Evolutionary conservation across 2,113 vertebrate genomes (phyloP), one percentile per base, ranked within the genome.

Genomic region (Epinephelus moara): DNA sequence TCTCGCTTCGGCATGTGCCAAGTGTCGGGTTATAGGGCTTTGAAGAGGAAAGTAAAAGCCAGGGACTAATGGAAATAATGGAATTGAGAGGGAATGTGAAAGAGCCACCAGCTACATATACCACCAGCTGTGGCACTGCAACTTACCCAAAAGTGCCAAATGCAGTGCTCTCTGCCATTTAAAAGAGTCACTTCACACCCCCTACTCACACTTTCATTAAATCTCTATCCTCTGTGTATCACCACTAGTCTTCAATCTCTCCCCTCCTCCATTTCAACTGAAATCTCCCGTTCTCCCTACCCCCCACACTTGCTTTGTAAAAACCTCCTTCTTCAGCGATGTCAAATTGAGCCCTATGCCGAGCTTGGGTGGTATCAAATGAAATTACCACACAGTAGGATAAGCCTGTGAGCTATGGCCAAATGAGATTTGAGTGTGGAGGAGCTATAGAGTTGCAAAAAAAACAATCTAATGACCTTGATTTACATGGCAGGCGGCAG

Each of bases 381-480:
- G 30, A 81, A 89, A 91, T 88, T 85, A 91, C 75, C 49, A n/a
- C 81, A 69, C 83, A 82, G 87, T 40, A 21, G 71, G 81, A 80
- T 75, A 64, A 86, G 79, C 80, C 87, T 73, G 64, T 50, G 59
- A 84, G 72, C 7, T 17, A 70, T 60, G 47, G 55, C 53, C 75
- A 87, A 92, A 91, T 92, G 66, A 93, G 81, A 91, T 92, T 86
- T 80, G 87, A 85, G 60, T 63, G 62, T 25, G 40, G 27, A 82
- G 67, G 74, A 82, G 88, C 47, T 70, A 76, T 70, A 76, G 69
- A 92, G 74, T 80, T 75, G 55, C 84, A 45, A 45, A 45, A 45
- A 45, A 42, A 75, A 83, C 66, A 85, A 73, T 87, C n/a, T 53
- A 88, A 82, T 85, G 78, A 78, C 64, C 61, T 71, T 87, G 79